Conservation (phyloP, 1,140 invertebrate genomes). For the Anoplophora glabripennis region DNA sequence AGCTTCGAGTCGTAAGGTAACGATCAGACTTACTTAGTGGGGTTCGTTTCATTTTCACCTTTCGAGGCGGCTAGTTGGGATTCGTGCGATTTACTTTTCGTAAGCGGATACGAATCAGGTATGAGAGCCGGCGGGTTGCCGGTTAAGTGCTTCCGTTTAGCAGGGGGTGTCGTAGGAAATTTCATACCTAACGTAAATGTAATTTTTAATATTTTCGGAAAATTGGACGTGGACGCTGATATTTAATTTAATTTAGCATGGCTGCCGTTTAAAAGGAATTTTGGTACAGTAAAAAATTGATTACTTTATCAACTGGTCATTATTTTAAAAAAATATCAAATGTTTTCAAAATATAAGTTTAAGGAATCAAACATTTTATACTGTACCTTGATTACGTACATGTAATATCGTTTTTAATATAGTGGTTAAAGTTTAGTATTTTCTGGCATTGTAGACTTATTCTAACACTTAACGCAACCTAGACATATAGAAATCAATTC, state of each 20-base stretch:
- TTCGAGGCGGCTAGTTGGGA: slow-evolving; percentile 74
- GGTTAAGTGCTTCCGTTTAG: slow-evolving; percentile 68
- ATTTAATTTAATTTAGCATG: not conserved
- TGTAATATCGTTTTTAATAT: too few species aligned
- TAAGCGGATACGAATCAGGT: slow-evolving; percentile 59
- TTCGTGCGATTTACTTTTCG: slow-evolving; percentile 90
- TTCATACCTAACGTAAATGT: slow-evolving; percentile 50
- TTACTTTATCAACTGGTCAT: too few species aligned
- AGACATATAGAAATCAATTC: too few species aligned
- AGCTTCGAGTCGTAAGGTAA: not conserved
- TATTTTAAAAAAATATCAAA: too few species aligned
- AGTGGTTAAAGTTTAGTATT: too few species aligned
- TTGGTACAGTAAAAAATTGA: too few species aligned
- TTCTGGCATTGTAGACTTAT: too few species aligned
- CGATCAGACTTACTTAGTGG: slow-evolving; percentile 28
- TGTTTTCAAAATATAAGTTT: too few species aligned
- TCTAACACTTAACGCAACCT: too few species aligned
- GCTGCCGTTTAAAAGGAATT: not conserved
- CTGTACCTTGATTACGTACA: too few species aligned
- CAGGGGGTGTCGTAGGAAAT: slow-evolving; percentile 77
- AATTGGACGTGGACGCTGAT: too few species aligned
- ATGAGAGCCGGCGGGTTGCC: slow-evolving; percentile 50
- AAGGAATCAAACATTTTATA: too few species aligned
- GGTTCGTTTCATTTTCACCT: slow-evolving; percentile 51
- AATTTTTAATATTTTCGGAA: not conserved